Evolutionary conservation across 2,888 invertebrate species (phyloP).

Genomic region (Pseudococcus longispinus): DNA sequence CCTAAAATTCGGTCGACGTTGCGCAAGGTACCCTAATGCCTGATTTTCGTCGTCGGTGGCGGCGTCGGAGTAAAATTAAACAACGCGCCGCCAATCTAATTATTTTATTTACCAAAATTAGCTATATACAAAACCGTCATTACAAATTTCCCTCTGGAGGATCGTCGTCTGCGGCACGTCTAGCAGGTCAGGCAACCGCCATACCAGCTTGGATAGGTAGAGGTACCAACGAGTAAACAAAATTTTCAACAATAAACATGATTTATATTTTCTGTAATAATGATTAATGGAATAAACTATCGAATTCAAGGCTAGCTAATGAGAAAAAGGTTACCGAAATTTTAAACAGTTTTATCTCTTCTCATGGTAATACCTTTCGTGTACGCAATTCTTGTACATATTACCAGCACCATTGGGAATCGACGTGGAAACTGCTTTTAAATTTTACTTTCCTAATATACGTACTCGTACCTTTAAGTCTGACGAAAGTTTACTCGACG

Average conservation of each 20-base stretch:
- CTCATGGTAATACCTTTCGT: background rate
- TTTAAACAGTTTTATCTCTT: background rate
- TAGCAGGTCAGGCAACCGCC: background rate
- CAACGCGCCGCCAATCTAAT: constrained; percentile 21
- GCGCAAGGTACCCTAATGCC: no score
- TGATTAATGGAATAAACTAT: constrained; percentile 39
- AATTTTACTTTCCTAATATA: background rate
- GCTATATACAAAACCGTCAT: background rate
- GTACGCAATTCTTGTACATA: background rate
- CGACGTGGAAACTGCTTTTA: background rate
- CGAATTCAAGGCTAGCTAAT: background rate
- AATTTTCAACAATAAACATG: constrained; percentile 45
- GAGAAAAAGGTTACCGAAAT: constrained; percentile 39
- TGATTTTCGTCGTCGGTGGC: background rate
- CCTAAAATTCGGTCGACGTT: background rate
- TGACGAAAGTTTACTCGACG: background rate
- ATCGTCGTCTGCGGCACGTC: background rate
- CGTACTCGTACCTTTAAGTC: background rate
- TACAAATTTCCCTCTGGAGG: constrained; percentile 12
- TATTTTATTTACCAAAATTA: constrained; percentile 33
- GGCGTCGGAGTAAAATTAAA: background rate
- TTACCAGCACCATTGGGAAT: background rate
- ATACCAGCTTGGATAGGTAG: no score
- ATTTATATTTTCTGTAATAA: constrained; percentile 42
- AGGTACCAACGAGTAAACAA: constrained; percentile 7